Conservation (phyloP, 2,797 vertebrate genomes). For the Gymnocypris eckloni region DNA sequence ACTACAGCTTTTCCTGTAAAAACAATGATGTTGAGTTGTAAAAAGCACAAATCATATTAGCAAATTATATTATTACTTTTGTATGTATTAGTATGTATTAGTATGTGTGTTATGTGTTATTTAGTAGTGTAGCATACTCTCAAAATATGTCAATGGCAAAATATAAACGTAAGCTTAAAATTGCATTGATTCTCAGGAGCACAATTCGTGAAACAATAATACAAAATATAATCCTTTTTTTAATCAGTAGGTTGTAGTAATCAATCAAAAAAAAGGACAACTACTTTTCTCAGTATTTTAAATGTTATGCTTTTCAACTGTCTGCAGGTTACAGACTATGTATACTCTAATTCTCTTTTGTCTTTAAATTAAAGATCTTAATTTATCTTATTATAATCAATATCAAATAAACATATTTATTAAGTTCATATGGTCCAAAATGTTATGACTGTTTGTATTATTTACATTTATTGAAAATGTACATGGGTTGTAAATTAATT, state of each 20-base stretch:
- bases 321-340: not conserved
- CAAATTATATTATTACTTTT: not conserved
- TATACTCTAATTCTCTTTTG: not conserved
- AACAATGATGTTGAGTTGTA: not conserved
- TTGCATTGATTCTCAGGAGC: not conserved
- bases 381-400: not conserved
- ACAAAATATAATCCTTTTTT: no score
- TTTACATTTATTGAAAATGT: not conserved
- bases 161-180: not conserved
- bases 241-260: not conserved
- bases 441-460: not conserved
- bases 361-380: not conserved
- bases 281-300: not conserved
- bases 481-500: not conserved
- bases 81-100: not conserved
- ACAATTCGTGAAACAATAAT: not conserved
- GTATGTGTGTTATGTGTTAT: not conserved
- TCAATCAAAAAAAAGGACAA: not conserved
- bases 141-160: not conserved
- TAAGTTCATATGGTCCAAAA: not conserved
- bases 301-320: not conserved
- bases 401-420: constrained; percentile 22
- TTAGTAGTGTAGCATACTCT: not conserved
- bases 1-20: not conserved
- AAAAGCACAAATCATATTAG: not conserved